These are phyloP conservation scores for Salpingus planirostris DNA, from an alignment of 2,888 invertebrate genomes.

Conservation along the genomic window DNA sequence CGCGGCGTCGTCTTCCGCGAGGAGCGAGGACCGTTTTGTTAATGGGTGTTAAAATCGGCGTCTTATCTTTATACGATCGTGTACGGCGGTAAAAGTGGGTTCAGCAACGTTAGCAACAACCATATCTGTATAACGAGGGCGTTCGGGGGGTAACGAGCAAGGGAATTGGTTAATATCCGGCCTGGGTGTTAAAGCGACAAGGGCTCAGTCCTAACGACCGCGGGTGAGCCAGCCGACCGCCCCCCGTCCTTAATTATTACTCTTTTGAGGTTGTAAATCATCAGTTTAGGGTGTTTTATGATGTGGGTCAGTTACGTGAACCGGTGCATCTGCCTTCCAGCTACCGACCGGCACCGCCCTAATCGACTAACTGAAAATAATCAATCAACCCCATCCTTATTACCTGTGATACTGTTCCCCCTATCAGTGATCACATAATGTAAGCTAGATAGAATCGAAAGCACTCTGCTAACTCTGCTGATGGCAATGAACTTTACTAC, in stretches of 20 bases:
- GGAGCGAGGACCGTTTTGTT: constrained; percentile 9
- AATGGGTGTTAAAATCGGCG: constrained; percentile 16
- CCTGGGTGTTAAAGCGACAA: constrained; percentile 28
- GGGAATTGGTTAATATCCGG: constrained; percentile 35
- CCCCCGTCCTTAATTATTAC: constrained; percentile 29
- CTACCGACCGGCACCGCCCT: no score
- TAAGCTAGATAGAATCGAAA: no score
- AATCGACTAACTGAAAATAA: no score
- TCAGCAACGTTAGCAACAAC: constrained; percentile 16
- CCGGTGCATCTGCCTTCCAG: no score
- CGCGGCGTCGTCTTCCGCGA: no score
- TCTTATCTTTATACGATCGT: constrained; percentile 18
- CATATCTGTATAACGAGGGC: constrained; percentile 18
- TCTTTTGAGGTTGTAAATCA: constrained; percentile 32
- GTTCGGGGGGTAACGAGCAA: constrained; percentile 20
- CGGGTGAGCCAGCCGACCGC: constrained; percentile 17
- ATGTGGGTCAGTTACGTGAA: constrained; percentile 26
- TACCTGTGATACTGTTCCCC: no score
- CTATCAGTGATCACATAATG: no score
- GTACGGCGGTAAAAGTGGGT: constrained; percentile 13
- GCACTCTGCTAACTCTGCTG: no score
- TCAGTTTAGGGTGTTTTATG: constrained; percentile 25
- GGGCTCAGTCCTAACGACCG: constrained; percentile 28
- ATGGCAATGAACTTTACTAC: no score
- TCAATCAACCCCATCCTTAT: no score